Evolutionary conservation across 2,113 vertebrate species (phyloP).

Genomic region (Danionella cerebrum): DNA sequence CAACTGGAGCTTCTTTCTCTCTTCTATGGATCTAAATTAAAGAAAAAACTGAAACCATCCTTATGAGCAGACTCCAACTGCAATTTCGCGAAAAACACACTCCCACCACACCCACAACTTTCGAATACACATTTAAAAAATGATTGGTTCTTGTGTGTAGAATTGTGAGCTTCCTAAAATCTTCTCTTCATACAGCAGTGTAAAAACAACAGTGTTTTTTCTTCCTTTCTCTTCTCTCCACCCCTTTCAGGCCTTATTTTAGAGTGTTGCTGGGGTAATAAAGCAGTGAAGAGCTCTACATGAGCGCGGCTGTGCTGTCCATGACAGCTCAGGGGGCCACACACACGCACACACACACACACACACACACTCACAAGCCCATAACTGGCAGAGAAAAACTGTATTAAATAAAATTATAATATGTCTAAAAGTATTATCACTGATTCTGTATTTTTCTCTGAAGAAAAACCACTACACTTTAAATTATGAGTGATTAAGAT

Average conservation of each 20-base stretch:
- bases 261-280: constrained; percentile 53
- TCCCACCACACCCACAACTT: too few relatives aligned
- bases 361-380: constrained; percentile 4
- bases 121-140: too few relatives aligned
- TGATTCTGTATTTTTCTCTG: too few relatives aligned
- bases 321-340: constrained; percentile 50
- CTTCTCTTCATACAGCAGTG: constrained; percentile 20
- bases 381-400: too few relatives aligned
- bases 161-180: too few relatives aligned
- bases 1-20: constrained; percentile 26
- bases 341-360: too few relatives aligned
- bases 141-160: too few relatives aligned
- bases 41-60: constrained; percentile 10
- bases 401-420: too few relatives aligned
- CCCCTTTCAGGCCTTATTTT: constrained; percentile 40
- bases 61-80: background rate
- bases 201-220: constrained; percentile 14
- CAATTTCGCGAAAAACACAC: background rate
- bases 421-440: too few relatives aligned
- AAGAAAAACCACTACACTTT: too few relatives aligned
- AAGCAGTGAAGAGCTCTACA: constrained; percentile 50
- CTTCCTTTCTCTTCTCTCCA: constrained; percentile 17
- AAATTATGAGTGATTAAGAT: too few relatives aligned
- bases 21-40: constrained; percentile 16
- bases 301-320: constrained; percentile 46